These are phyloP conservation scores for Platyscapa corneri DNA, from an alignment of 1,140 invertebrate species.

Conservation along the genomic window DNA sequence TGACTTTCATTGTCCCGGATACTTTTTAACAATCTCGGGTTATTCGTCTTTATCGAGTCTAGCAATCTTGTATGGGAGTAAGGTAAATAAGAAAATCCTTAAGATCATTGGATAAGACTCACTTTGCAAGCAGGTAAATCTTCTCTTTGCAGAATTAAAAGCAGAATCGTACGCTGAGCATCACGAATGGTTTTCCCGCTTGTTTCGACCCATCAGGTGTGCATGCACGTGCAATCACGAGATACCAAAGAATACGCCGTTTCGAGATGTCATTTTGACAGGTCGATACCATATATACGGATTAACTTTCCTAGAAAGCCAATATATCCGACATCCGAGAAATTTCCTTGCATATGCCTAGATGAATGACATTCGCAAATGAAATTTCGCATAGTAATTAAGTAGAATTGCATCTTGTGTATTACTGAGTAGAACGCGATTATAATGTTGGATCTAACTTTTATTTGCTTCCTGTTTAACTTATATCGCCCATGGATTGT, in stretches of 20 bases:
- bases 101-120: not conserved
- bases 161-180: not conserved
- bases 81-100: not conserved
- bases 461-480: not conserved
- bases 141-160: not conserved
- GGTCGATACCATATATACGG: not conserved
- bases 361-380: slow-evolving; percentile 47
- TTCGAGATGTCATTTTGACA: slow-evolving; percentile 36
- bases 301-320: slow-evolving; percentile 46
- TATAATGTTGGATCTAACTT: slow-evolving; percentile 34
- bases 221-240: not conserved
- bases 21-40: not conserved
- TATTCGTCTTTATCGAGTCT: not conserved
- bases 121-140: not conserved
- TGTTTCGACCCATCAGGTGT: not conserved
- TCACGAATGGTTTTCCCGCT: not conserved
- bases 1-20: not conserved
- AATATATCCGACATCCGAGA: slow-evolving; percentile 40
- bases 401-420: slow-evolving; percentile 2
- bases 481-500: not conserved
- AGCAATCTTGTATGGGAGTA: not conserved
- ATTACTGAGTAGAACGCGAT: slow-evolving; percentile 37
- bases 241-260: not conserved
- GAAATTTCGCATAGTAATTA: slow-evolving; percentile 36
- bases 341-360: slow-evolving; percentile 14